A percentile compares a stretch with the other conserved stretches of the same genome.
phyloP scores from a whole-genome alignment of 2,888 invertebrate species.

The Chaitophorus viminalis region DNA sequence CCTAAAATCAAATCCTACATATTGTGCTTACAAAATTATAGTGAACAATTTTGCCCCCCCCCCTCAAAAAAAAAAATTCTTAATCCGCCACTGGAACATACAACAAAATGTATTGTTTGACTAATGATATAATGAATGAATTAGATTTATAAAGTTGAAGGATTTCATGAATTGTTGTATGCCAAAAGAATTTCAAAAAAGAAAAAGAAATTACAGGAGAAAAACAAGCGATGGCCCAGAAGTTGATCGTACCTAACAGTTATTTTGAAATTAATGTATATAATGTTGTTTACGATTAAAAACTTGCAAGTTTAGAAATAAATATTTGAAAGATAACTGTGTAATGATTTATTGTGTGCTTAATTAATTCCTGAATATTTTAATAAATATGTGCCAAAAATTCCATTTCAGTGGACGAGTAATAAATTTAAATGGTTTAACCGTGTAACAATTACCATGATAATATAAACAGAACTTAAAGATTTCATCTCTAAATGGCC shows the following conservation, averaged over 20 bases:
- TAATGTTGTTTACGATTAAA: not conserved
- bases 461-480: not conserved
- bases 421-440: not conserved
- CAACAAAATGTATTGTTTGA: not conserved
- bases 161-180: not conserved
- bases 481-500: conserved; percentile 4
- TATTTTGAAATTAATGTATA: not conserved
- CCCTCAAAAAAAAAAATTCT: too few relatives aligned
- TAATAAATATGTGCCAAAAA: not conserved
- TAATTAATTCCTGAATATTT: conserved; percentile 4
- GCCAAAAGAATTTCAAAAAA: not conserved
- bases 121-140: not conserved
- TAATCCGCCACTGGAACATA: too few relatives aligned
- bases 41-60: too few relatives aligned
- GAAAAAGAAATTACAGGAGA: not conserved
- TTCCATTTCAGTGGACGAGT: not conserved
- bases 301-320: not conserved
- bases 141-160: not conserved
- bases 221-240: not conserved
- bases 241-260: not conserved
- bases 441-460: not conserved
- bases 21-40: too few relatives aligned
- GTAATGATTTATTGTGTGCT: not conserved
- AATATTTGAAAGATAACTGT: not conserved
- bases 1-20: too few relatives aligned